phyloP scores from a whole-genome alignment of 2,113 vertebrate genomes.

The Danionella cerebrum region DNA sequence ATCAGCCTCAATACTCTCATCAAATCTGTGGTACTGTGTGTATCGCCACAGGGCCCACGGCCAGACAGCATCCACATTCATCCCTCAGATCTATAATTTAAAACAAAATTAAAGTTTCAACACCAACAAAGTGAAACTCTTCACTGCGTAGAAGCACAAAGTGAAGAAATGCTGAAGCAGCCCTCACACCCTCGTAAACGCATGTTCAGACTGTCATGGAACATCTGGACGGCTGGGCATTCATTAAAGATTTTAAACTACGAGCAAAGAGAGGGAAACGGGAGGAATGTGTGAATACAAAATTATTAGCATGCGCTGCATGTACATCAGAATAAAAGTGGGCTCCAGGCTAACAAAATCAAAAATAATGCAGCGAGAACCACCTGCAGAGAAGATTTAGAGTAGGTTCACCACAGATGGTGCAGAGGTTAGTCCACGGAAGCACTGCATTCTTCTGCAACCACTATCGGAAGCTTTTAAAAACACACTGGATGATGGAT shows the following conservation, averaged over 20 bases:
- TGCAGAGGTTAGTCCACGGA: not conserved
- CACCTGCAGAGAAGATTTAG: too few species aligned
- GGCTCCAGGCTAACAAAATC: too few species aligned
- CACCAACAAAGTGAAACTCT: too few species aligned
- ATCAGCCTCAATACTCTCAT: not conserved
- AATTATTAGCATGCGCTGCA: not conserved
- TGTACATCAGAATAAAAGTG: too few species aligned
- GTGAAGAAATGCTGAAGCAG: not conserved
- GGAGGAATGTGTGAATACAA: not conserved
- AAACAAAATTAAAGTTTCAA: not conserved
- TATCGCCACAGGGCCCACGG: constrained; percentile 6
- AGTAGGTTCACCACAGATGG: too few species aligned
- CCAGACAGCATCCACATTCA: not conserved
- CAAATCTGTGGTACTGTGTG: constrained; percentile 9
- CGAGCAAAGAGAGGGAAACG: not conserved
- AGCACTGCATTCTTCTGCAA: not conserved
- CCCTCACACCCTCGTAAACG: not conserved
- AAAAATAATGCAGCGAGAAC: too few species aligned
- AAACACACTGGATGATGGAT: not conserved
- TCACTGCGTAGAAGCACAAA: too few species aligned
- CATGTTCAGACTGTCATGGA: not conserved
- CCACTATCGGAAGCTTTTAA: not conserved
- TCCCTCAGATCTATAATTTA: constrained; percentile 19
- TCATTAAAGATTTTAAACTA: not conserved
- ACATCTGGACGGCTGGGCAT: constrained; percentile 5